Percentiles rank a stretch among this genome's conserved stretches.
Evolutionary conservation across 1,140 invertebrate species (phyloP).

Genomic region (Dinoponera quadriceps): DNA sequence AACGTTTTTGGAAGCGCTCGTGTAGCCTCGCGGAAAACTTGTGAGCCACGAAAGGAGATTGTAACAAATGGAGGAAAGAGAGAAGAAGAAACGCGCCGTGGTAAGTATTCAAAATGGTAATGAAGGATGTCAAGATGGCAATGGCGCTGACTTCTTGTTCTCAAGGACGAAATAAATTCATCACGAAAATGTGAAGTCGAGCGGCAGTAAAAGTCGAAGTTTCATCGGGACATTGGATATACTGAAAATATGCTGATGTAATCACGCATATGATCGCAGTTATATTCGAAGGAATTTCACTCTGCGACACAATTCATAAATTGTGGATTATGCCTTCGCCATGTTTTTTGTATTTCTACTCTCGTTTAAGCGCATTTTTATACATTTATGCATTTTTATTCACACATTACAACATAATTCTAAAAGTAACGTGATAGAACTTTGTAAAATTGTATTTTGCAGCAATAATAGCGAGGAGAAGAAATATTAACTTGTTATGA

Average conservation of each 20-base stretch:
- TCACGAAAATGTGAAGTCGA: slow-evolving; percentile 22
- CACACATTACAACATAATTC: no score
- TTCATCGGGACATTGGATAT: slow-evolving; percentile 1
- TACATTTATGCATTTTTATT: no score
- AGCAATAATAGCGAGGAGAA: no score
- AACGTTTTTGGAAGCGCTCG: neutral
- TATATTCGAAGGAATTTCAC: no score
- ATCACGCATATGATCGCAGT: neutral
- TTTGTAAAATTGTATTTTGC: no score
- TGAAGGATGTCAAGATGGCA: slow-evolving; percentile 25
- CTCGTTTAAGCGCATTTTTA: no score
- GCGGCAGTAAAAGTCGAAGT: slow-evolving; percentile 1
- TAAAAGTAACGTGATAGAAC: no score
- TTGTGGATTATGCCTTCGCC: no score
- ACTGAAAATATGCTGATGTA: neutral
- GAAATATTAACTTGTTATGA: no score
- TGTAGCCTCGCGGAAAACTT: neutral
- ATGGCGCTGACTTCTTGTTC: slow-evolving; percentile 4
- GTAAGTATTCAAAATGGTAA: slow-evolving; percentile 33
- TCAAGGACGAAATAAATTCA: slow-evolving; percentile 37
- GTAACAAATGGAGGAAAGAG: neutral
- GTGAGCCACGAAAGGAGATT: slow-evolving; percentile 4
- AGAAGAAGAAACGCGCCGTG: neutral
- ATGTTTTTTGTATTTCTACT: no score
- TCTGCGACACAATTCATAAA: no score